These are phyloP conservation scores for Sigmodon hispidus DNA, from an alignment of 2,113 vertebrate genomes.

Conservation along the genomic window DNA sequence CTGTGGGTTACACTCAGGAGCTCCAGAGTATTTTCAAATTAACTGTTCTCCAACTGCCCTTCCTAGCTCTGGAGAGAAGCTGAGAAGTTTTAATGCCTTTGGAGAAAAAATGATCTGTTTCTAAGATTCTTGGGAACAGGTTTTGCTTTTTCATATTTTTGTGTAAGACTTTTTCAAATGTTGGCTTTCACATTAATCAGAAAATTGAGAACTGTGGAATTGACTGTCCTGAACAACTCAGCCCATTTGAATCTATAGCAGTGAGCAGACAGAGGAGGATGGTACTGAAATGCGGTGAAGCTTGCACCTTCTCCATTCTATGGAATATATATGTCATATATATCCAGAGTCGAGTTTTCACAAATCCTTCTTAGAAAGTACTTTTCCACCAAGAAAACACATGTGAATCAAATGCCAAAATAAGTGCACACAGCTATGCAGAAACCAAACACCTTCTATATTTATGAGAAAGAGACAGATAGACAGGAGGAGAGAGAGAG, in stretches of 20 bases:
- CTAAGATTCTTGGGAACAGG: background rate
- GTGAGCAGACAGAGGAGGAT: background rate
- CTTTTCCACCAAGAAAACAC: background rate
- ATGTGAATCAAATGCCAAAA: too few relatives aligned
- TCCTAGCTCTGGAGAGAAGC: background rate
- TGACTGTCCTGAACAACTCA: slow-evolving; percentile 21
- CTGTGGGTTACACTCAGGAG: background rate
- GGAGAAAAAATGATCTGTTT: background rate
- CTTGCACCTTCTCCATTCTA: background rate
- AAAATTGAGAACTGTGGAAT: slow-evolving; percentile 7
- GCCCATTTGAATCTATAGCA: background rate
- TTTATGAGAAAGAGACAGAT: background rate
- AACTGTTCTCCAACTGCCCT: background rate
- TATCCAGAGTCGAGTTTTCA: slow-evolving; percentile 17
- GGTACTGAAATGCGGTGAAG: background rate
- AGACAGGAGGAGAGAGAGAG: too few relatives aligned
- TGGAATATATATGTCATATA: background rate
- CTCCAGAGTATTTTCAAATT: background rate
- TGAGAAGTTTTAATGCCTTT: slow-evolving; percentile 12
- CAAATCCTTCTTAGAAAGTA: slow-evolving; percentile 47
- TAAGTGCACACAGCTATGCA: background rate
- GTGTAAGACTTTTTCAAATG: background rate
- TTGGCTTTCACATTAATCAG: background rate
- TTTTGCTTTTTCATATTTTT: background rate
- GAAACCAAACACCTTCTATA: background rate